Evolutionary conservation across 2,888 invertebrate species (phyloP).

Genomic region (Sympetrum striolatum): DNA sequence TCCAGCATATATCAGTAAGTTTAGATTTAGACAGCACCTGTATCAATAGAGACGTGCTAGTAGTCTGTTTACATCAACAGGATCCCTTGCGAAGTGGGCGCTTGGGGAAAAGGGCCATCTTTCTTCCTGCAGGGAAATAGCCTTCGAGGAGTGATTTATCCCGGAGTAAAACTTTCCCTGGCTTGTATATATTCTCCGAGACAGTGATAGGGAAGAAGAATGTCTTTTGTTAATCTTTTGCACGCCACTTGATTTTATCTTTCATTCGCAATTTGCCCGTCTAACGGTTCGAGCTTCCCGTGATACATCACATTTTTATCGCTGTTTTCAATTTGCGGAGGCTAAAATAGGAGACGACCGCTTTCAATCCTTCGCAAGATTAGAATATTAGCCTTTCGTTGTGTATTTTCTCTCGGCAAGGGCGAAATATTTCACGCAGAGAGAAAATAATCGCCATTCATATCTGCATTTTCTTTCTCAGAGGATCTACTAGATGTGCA

Average conservation of each 20-base stretch:
- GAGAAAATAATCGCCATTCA: neutral
- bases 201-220: neutral
- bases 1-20: neutral
- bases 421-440: neutral
- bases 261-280: neutral
- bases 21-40: neutral
- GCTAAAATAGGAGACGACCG: too few relatives aligned
- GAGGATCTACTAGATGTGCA: neutral
- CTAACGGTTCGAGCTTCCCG: neutral
- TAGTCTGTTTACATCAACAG: neutral
- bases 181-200: neutral
- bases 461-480: neutral
- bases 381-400: too few relatives aligned
- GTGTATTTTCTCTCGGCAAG: neutral
- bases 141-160: neutral
- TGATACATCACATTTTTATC: neutral
- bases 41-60: neutral
- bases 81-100: neutral
- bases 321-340: neutral
- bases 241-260: neutral
- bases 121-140: neutral
- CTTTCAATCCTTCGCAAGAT: too few relatives aligned
- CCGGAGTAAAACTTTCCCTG: neutral
- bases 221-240: neutral
- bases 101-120: neutral